Percentiles rank a stretch among this genome's conserved stretches.
Conservation (phyloP, 2,113 vertebrate genomes). For the Hippocampus barbouri region DNA sequence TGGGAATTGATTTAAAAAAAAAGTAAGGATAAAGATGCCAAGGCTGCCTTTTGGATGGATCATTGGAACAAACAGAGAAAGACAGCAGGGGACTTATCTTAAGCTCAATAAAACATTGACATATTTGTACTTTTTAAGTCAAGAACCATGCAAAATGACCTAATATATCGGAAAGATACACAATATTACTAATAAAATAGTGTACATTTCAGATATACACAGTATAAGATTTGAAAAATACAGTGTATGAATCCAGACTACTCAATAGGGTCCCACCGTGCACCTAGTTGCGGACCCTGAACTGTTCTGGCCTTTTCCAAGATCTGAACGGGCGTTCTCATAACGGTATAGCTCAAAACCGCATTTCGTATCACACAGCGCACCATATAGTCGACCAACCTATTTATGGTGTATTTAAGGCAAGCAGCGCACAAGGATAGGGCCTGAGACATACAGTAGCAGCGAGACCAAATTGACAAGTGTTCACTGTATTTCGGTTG, state of each 20-base stretch:
- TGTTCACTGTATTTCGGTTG: no score
- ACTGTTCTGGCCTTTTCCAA: no score
- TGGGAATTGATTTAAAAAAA: conserved; percentile 61
- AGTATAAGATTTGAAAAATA: background rate
- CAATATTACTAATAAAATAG: background rate
- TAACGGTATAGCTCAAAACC: no score
- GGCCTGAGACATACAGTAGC: no score
- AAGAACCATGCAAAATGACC: background rate
- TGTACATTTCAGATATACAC: background rate
- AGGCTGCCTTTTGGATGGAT: conserved; percentile 32
- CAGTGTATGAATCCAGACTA: background rate
- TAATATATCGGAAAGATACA: background rate
- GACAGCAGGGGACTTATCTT: conserved; percentile 2
- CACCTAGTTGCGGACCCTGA: no score
- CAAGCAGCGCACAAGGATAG: no score
- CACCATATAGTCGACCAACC: no score
- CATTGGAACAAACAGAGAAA: conserved; percentile 13
- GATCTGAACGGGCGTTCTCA: no score
- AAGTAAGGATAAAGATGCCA: conserved; percentile 41
- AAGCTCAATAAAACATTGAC: background rate
- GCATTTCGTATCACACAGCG: no score
- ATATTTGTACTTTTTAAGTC: background rate
- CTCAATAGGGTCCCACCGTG: background rate
- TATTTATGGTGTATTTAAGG: no score
- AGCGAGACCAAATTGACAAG: no score